These are phyloP conservation scores for Orthosia gothica DNA, from an alignment of 2,888 invertebrate species.

Conservation along the genomic window DNA sequence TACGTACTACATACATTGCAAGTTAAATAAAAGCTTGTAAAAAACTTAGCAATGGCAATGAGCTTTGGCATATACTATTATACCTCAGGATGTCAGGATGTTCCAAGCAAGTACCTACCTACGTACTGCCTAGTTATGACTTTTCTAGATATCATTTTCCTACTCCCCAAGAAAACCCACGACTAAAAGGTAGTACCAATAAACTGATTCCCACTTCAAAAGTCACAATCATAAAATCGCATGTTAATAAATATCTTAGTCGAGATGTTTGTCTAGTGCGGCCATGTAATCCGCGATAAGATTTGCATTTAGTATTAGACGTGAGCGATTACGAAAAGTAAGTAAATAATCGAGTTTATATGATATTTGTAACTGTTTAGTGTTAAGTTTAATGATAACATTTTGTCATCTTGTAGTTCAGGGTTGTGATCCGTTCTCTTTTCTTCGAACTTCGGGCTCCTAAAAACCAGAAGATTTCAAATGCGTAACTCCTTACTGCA, in stretches of 20 bases:
- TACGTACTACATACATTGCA: too few species aligned
- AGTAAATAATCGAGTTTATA: neutral
- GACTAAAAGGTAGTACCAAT: too few species aligned
- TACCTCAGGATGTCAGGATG: too few species aligned
- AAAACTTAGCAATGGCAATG: too few species aligned
- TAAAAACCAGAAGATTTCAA: neutral
- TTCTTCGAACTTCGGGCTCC: neutral
- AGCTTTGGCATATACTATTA: too few species aligned
- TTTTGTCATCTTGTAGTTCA: neutral
- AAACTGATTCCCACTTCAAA: slow-evolving; percentile 37
- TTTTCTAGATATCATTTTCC: too few species aligned
- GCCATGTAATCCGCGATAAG: slow-evolving; percentile 33
- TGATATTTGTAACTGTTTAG: slow-evolving; percentile 5
- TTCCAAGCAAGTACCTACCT: too few species aligned
- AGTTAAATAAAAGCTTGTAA: too few species aligned
- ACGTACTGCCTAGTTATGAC: too few species aligned
- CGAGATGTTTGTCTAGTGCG: slow-evolving; percentile 9
- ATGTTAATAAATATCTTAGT: slow-evolving; percentile 1
- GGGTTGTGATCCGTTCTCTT: neutral
- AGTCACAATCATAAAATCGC: slow-evolving; percentile 11
- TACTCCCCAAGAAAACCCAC: too few species aligned
- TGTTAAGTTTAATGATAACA: slow-evolving; percentile 6
- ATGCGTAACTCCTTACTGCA: too few species aligned
- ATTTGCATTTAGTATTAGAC: slow-evolving; percentile 32
- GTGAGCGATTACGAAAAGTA: slow-evolving; percentile 31